Evolutionary conservation across 2,797 vertebrate genomes (phyloP), one percentile per base, ranked within the genome.

Genomic region (Octomys mimax): DNA sequence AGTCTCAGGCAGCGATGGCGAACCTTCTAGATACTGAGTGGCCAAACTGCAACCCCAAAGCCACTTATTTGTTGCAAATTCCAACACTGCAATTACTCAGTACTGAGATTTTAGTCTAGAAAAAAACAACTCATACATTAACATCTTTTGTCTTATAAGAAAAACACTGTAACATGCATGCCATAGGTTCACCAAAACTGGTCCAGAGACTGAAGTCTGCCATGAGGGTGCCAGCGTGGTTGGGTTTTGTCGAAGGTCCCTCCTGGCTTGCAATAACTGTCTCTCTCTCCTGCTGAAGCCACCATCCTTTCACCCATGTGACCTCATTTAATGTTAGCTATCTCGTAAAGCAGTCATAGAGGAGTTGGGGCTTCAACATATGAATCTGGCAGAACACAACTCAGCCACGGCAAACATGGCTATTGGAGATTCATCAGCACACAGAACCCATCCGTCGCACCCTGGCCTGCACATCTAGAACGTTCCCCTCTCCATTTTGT

Each of bases 251-350:
- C 16, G 31, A 77, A n/a, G 42, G 57, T n/a, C 42, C 78, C 87
- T 84, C 52, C 22, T 59, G 70, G 84, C 54, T 54, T 68, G 82
- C 49, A 75, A 57, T 28, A 85, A 18, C 49, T 22, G n/a, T n/a
- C 14, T 39, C 59, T 77, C 54, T 12, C 33, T 49, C 22, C 42
- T 36, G 14, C 31, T 26, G 83, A 90, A 59, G 62, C 39, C 87
- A 93, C 59, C 64, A 46, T 84, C 36, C 89, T 77, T 31, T 82
- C 49, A 61, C 26, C 61, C 42, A 52, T 73, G 31, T 59, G 75
- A 52, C 85, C 36, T 94, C 89, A 84, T 31, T 95, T 49, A 57
- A 86, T 46, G 68, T 85, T 59, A n/a, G 39, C 68, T 80, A 68
- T 28, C 52, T 79, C 57, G 33, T 77, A 39, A 78, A 80, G 83